phyloP scores from a whole-genome alignment of 2,797 vertebrate genomes.

The Caiman crocodilus region DNA sequence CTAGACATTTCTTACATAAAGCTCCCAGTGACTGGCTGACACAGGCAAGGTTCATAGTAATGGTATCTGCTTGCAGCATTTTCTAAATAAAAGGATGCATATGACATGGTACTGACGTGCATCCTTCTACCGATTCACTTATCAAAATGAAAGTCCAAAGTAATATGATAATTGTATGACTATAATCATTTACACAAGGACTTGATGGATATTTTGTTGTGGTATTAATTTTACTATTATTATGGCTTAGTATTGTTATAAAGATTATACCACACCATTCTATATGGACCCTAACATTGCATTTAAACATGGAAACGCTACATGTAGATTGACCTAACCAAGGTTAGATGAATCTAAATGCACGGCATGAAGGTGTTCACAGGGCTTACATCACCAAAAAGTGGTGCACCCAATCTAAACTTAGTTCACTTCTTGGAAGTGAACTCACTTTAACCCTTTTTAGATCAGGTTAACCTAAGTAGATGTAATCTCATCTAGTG shows the following conservation, averaged over 20 bases:
- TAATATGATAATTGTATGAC: not conserved
- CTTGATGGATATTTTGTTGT: not conserved
- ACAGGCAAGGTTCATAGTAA: not conserved
- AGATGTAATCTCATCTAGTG: no score
- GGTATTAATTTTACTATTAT: no score
- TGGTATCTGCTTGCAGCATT: not conserved
- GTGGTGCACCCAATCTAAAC: no score
- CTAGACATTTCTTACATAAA: not conserved
- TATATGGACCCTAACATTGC: no score
- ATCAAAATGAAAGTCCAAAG: not conserved
- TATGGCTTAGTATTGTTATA: not conserved
- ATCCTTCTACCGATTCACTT: accelerated
- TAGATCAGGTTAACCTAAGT: no score
- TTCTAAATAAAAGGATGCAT: not conserved
- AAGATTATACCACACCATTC: not conserved
- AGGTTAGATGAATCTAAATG: no score
- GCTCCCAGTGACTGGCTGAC: not conserved
- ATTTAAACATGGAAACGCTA: no score
- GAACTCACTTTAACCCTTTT: no score
- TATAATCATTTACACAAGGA: not conserved
- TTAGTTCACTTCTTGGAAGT: no score
- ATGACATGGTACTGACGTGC: not conserved
- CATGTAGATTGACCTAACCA: no score
- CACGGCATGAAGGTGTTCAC: no score
- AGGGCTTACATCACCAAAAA: no score